Conservation (phyloP, 1,140 invertebrate species). For the Cotesia glomerata region DNA sequence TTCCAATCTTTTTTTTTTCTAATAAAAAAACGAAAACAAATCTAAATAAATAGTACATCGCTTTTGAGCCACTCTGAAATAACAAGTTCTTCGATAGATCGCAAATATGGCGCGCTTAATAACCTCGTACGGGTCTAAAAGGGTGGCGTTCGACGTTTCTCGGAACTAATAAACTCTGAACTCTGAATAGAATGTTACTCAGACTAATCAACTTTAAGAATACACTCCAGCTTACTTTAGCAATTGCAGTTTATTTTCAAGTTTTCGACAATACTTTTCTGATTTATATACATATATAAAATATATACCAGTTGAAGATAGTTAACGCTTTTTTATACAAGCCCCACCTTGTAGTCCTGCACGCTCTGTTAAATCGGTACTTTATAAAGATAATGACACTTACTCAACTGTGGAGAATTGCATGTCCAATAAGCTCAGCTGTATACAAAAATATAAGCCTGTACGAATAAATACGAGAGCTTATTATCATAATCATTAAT, state of each 20-base stretch:
- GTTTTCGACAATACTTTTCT: constrained; percentile 49
- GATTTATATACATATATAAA: constrained; percentile 14
- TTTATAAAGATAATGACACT: constrained; percentile 4
- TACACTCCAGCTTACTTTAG: constrained; percentile 34
- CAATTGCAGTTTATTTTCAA: constrained; percentile 56
- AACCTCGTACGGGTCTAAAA: constrained; percentile 51
- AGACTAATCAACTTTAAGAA: constrained; percentile 4
- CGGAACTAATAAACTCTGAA: constrained; percentile 55
- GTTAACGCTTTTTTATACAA: constrained; percentile 23
- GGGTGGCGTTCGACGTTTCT: constrained; percentile 45
- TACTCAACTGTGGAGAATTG: constrained; percentile 6
- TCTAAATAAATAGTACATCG: background rate
- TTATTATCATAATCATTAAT: constrained; percentile 12
- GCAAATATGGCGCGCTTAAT: constrained; percentile 41
- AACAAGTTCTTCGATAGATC: constrained; percentile 30
- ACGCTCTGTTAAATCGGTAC: constrained; percentile 8
- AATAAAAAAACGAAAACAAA: too few relatives aligned
- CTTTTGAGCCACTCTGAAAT: background rate
- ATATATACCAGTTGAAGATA: constrained; percentile 10
- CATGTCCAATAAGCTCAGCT: constrained; percentile 9
- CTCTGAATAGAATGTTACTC: background rate
- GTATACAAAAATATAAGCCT: background rate
- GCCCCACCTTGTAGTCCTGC: constrained; percentile 6
- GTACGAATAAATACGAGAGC: constrained; percentile 1
- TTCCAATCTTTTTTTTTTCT: too few relatives aligned